A percentile compares a stretch with the other conserved stretches of the same genome.
Evolutionary conservation across 2,888 invertebrate species (phyloP).

Genomic region (Ephialtes manifestator): DNA sequence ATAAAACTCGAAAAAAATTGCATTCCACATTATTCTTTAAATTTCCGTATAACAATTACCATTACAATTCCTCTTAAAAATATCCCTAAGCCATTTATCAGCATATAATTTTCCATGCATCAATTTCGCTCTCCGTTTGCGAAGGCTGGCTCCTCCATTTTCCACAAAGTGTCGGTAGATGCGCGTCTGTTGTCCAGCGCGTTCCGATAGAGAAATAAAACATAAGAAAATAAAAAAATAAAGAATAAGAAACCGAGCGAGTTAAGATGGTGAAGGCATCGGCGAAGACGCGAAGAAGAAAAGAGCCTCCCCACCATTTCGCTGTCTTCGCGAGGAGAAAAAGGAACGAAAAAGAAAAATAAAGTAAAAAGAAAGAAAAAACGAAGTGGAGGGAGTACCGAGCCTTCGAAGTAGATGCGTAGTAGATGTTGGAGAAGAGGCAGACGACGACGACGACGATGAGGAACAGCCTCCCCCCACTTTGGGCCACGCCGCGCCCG

Average conservation of each 20-base stretch:
- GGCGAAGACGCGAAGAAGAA: conserved; percentile 2
- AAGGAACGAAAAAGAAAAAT: background rate
- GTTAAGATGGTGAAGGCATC: conserved; percentile 31
- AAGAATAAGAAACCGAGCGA: conserved; percentile 2
- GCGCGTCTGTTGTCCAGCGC: conserved; percentile 20
- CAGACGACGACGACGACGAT: conserved; percentile 70
- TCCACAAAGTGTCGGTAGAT: conserved; percentile 12
- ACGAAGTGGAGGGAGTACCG: conserved; percentile 60
- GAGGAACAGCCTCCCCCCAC: conserved; percentile 55
- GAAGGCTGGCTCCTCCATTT: conserved; percentile 34
- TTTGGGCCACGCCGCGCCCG: conserved; percentile 14
- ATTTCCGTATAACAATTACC: no score
- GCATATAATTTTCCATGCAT: no score
- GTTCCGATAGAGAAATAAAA: conserved; percentile 37
- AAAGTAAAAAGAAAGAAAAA: conserved; percentile 33
- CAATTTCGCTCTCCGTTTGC: background rate
- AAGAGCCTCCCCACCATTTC: background rate
- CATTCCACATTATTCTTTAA: no score
- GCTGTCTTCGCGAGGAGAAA: conserved; percentile 38
- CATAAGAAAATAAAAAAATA: conserved; percentile 7
- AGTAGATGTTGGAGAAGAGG: conserved; percentile 66
- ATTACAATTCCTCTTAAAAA: no score
- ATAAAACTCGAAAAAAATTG: no score
- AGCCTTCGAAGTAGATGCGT: conserved; percentile 66
- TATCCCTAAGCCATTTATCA: no score